A percentile compares a stretch with the other conserved stretches of the same genome.
These are phyloP conservation scores for Siderastrea radians DNA, from an alignment of 92 coral and sea anemone species.

Conservation along the genomic window DNA sequence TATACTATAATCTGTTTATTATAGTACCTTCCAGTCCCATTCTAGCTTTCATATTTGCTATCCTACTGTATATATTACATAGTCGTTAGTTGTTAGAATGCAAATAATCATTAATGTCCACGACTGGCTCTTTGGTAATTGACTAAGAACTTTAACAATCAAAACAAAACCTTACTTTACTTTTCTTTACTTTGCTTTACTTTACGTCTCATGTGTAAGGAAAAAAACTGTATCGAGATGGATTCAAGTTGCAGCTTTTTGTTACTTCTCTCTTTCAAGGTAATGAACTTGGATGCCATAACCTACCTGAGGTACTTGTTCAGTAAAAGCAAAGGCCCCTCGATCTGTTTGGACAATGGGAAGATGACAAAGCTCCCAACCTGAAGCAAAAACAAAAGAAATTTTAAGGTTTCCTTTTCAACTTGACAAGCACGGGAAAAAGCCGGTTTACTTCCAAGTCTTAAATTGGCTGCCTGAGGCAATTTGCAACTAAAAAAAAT, in stretches of 20 bases:
- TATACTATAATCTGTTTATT: no score
- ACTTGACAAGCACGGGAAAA: neutral
- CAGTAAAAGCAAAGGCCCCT: constrained; percentile 73
- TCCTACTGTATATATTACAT: no score
- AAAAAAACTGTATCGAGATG: neutral
- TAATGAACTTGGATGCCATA: neutral
- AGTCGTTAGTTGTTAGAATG: no score
- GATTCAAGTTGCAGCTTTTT: no score
- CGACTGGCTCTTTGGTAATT: no score
- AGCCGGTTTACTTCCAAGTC: neutral
- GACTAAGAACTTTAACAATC: no score
- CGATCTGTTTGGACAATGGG: constrained; percentile 74
- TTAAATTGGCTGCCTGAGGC: neutral
- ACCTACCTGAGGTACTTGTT: constrained; percentile 76
- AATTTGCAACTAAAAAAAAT: neutral
- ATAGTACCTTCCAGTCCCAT: no score
- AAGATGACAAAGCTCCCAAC: constrained; percentile 87
- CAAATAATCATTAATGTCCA: no score
- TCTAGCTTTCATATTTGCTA: no score
- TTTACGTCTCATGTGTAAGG: no score
- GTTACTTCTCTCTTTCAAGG: neutral
- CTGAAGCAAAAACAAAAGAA: constrained; percentile 40
- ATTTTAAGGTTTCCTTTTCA: neutral
- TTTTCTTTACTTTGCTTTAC: no score
- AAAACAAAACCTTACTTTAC: no score